Evolutionary conservation across 2,797 vertebrate species (phyloP).

Genomic region (Halcyon leucocephala): DNA sequence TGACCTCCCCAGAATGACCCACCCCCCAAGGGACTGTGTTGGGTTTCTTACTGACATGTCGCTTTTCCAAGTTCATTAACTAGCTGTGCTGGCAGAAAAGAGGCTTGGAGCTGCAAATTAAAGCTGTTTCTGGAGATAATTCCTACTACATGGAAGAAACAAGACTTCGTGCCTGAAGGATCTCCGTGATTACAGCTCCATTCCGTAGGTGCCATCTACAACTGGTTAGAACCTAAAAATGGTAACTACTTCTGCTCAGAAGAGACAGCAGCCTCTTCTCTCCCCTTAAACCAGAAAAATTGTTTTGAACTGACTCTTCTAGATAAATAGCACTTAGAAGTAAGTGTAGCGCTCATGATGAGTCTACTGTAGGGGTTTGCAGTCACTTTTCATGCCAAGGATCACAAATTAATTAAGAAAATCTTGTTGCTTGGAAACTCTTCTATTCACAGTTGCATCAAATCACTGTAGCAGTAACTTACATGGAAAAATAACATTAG

Average conservation of each 20-base stretch:
- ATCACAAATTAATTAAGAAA: conserved; percentile 58
- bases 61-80: too few species aligned
- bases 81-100: background rate
- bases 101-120: background rate
- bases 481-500: conserved; percentile 55
- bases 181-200: background rate
- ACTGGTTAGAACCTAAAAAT: background rate
- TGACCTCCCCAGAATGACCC: background rate
- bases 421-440: conserved; percentile 50
- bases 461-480: conserved; percentile 39
- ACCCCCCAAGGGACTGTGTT: background rate
- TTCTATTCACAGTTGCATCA: background rate
- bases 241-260: background rate
- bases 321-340: conserved; percentile 14
- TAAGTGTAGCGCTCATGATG: background rate
- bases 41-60: too few species aligned
- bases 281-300: background rate
- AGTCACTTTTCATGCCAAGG: conserved; percentile 11
- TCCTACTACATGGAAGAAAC: background rate
- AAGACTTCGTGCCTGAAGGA: background rate
- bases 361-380: conserved; percentile 17
- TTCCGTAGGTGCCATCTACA: background rate
- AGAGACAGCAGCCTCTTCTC: background rate
- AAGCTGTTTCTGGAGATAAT: background rate
- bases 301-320: background rate